Evolutionary conservation across 2,888 invertebrate species (phyloP).

Genomic region (Microdon myrmicae): DNA sequence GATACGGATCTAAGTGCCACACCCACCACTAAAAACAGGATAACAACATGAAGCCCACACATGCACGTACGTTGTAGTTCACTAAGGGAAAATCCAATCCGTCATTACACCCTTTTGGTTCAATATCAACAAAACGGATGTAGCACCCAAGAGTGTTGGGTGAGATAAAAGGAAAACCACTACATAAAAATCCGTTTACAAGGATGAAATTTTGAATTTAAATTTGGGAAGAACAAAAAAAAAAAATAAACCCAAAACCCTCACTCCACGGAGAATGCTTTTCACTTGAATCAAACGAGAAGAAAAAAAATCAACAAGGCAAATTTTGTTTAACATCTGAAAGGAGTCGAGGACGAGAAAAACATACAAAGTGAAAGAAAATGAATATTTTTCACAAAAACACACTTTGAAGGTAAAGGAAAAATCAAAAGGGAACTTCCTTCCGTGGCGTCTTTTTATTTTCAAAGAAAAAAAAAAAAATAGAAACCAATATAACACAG

Average conservation of each 20-base stretch:
- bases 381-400: constrained; percentile 4
- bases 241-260: constrained; percentile 15
- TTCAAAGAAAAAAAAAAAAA: not conserved
- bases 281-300: no score
- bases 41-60: not conserved
- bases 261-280: no score
- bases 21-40: constrained; percentile 26
- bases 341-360: not conserved
- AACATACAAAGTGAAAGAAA: not conserved
- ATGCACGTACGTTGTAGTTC: not conserved
- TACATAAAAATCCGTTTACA: constrained; percentile 12
- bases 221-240: constrained; percentile 13
- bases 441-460: not conserved
- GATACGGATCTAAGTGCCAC: constrained; percentile 47
- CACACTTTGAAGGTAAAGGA: constrained; percentile 9
- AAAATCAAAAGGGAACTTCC: constrained; percentile 7
- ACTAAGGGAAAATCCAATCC: constrained; percentile 4
- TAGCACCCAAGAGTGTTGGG: not conserved
- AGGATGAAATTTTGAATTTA: constrained; percentile 33
- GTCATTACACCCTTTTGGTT: constrained; percentile 32
- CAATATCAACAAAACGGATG: constrained; percentile 25
- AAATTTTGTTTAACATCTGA: no score
- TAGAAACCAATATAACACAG: no score
- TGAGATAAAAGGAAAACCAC: constrained; percentile 9
- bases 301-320: no score